Conservation (phyloP, 2,888 invertebrate genomes). For the Habroteleia sp. region DNA sequence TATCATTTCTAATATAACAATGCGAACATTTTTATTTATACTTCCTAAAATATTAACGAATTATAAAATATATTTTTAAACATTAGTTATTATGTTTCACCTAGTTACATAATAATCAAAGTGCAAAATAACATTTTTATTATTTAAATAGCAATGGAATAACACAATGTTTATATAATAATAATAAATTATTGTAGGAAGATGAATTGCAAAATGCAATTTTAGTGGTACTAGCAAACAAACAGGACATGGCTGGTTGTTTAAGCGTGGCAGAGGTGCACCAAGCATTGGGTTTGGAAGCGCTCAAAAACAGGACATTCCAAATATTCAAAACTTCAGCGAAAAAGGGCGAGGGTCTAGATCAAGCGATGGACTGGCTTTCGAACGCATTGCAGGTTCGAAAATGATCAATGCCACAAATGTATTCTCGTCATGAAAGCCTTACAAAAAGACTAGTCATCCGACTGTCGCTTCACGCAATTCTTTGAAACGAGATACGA, state of each 20-base stretch:
- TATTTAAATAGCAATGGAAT: too few relatives aligned
- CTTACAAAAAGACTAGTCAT: conserved; percentile 74
- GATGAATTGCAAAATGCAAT: conserved; percentile 98
- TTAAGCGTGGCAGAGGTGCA: conserved; percentile 98
- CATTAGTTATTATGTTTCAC: too few relatives aligned
- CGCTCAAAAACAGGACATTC: conserved; percentile 97
- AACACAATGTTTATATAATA: too few relatives aligned
- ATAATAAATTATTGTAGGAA: conserved; percentile 87
- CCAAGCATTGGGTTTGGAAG: conserved; percentile 96
- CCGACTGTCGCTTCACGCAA: conserved; percentile 70
- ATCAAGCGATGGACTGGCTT: conserved; percentile 99
- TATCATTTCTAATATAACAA: conserved; percentile 31
- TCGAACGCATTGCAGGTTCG: conserved; percentile 93
- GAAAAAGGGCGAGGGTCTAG: conserved; percentile 97
- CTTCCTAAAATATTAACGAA: too few relatives aligned
- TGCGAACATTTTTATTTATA: too few relatives aligned
- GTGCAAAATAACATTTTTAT: too few relatives aligned
- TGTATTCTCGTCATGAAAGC: conserved; percentile 66
- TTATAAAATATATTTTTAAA: too few relatives aligned
- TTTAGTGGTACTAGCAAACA: conserved; percentile 98
- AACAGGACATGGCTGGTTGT: conserved; percentile 99
- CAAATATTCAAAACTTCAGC: conserved; percentile 99
- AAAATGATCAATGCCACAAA: conserved; percentile 84
- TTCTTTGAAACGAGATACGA: conserved; percentile 47
- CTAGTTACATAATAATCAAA: too few relatives aligned